Evolutionary conservation across 1,140 invertebrate genomes (phyloP), one percentile per base, ranked within the genome.

Genomic region (Procambarus clarkii): DNA sequence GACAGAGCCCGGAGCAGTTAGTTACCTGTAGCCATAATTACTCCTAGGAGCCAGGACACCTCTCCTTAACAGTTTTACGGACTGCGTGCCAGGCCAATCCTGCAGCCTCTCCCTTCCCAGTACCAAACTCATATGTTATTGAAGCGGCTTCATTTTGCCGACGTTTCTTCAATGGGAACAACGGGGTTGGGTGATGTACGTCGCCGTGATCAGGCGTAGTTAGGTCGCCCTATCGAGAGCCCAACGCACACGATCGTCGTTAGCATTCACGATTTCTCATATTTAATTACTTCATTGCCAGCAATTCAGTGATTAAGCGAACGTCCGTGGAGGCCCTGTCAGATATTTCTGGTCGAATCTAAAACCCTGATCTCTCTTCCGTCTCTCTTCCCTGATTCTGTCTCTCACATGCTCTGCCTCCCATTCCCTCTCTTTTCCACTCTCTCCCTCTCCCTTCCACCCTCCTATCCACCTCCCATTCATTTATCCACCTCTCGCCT

Each of bases 281-380:
- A 81, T 71, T 69, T 92, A 88, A 92, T 92, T 84, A 88, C 91
- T 92, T 92, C 80, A 92, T 92, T 85, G 86, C 83, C 45, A 79
- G 54, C 82, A 91, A 83, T 80, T 87, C 91, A 88, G 80, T 84
- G 91, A 92, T 92, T 84, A 92, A 92, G 82, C 64, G 77, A 71
- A 69, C 50, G 78, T 81, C 64, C 60, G 21, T 48, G 58, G 21
- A 64, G 45, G 48, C 78, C 58, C 54, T 88, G 78, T 74, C 64
- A 81, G 79, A 45, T 86, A 86, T 86, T 78, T 86, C 78, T n/a
- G 48, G 34, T 24, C 7, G 3, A 80, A 69, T 24, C 58, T 50
- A 15, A 80, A 44, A 45, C n/a, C n/a, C 21, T 11, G 34, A 45
- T 60, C 74, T 34, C 74, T 45, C 74, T 34, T 50, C 13, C 18